Evolutionary conservation across 2,888 invertebrate species (phyloP).

Genomic region (Frankliniella fusca): DNA sequence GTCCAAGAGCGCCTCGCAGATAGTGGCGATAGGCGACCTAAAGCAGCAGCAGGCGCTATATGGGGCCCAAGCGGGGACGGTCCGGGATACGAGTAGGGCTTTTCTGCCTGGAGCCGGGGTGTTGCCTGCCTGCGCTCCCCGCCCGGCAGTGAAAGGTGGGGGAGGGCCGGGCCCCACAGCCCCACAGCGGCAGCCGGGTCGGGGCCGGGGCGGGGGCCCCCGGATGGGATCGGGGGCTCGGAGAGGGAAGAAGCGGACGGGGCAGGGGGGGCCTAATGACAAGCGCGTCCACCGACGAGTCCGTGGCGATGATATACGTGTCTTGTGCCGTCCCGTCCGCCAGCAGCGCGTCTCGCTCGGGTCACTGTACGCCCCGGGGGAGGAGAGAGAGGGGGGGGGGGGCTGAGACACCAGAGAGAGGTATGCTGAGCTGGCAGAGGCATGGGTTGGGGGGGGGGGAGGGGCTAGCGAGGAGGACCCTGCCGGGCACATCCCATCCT

Average conservation of each 20-base stretch:
- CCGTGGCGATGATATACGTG: conserved; percentile 21
- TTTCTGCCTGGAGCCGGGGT: neutral
- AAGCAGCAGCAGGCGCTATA: neutral
- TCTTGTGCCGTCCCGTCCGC: conserved; percentile 9
- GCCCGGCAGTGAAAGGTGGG: conserved; percentile 4
- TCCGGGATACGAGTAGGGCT: neutral
- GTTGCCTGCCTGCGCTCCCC: neutral
- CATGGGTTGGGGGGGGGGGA: neutral
- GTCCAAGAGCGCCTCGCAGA: neutral
- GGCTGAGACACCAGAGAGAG: neutral
- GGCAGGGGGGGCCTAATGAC: neutral
- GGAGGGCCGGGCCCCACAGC: neutral
- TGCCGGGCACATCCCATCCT: neutral
- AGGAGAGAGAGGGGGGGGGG: neutral
- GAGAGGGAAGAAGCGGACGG: neutral
- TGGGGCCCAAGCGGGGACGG: neutral
- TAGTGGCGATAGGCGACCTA: neutral
- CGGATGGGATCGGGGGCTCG: neutral
- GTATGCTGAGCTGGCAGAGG: conserved; percentile 7
- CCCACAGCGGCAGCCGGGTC: neutral
- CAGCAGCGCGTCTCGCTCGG: neutral
- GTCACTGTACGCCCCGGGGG: neutral
- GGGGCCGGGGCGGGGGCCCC: neutral
- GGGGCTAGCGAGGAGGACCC: neutral
- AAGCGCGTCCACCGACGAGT: conserved; percentile 4